phyloP scores from a whole-genome alignment of 2,113 vertebrate genomes.

The Copsychus sechellarum region DNA sequence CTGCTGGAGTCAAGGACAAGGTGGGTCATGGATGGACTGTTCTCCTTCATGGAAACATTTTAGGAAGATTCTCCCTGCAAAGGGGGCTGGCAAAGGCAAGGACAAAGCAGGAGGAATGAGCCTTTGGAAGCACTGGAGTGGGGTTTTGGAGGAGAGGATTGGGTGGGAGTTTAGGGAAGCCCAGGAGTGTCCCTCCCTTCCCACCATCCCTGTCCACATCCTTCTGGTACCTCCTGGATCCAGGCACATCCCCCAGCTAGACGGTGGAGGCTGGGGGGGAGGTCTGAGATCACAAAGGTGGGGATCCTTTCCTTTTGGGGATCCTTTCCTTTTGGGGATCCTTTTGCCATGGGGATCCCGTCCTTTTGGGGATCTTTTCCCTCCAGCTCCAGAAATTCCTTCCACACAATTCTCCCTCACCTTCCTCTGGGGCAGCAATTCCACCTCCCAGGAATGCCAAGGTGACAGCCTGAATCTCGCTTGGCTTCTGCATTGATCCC shows the following conservation, averaged over 20 bases:
- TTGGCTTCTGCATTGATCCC: neutral
- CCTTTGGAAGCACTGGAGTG: neutral
- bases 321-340: neutral
- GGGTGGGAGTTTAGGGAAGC: neutral
- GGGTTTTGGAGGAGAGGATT: neutral
- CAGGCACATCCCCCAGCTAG: neutral
- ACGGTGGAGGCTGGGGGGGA: neutral
- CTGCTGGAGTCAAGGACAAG: neutral
- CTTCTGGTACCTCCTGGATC: neutral
- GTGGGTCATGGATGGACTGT: rapidly evolving
- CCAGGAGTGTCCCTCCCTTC: neutral
- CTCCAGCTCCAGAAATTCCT: neutral
- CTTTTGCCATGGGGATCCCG: neutral
- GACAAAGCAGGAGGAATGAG: neutral
- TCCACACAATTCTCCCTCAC: neutral
- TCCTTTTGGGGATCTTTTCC: neutral
- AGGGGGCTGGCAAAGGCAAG: neutral
- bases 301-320: neutral
- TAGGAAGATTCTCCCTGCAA: neutral
- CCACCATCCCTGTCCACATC: neutral
- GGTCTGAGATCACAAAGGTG: neutral
- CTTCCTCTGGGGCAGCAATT: neutral
- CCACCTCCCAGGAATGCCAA: neutral
- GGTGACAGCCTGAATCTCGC: neutral
- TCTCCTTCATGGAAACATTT: neutral